Conservation (phyloP, 2,888 invertebrate genomes). For the Andricus quercusramuli region DNA sequence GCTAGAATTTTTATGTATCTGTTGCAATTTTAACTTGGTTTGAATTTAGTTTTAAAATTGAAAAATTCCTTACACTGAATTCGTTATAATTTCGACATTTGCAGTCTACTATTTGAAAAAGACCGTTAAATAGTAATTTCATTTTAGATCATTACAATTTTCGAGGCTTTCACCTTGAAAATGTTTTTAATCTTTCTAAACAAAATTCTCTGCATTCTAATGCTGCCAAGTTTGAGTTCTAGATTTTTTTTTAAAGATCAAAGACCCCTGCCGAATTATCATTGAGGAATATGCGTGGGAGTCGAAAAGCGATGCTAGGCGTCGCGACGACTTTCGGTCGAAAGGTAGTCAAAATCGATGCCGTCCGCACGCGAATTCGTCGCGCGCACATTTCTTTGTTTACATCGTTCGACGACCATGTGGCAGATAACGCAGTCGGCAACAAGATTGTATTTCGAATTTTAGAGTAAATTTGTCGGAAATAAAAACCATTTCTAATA, state of each 20-base stretch:
- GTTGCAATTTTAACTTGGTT: background rate
- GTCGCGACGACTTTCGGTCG: slow-evolving; percentile 49
- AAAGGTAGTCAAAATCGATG: slow-evolving; percentile 63
- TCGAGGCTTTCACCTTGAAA: background rate
- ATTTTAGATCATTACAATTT: too few species aligned
- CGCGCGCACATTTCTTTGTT: slow-evolving; percentile 77
- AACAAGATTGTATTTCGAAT: background rate
- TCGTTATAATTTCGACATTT: too few species aligned
- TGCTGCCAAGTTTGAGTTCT: background rate
- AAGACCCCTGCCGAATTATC: slow-evolving; percentile 44
- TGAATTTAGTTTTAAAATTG: background rate
- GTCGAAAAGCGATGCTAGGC: slow-evolving; percentile 44
- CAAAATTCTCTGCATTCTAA: background rate
- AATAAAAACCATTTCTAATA: background rate
- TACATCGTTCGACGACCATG: slow-evolving; percentile 69
- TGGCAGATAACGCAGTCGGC: slow-evolving; percentile 45
- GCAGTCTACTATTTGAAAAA: too few species aligned
- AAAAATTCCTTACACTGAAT: background rate
- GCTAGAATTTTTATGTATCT: background rate
- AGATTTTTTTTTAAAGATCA: slow-evolving; percentile 6
- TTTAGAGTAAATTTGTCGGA: background rate
- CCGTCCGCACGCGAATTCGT: slow-evolving; percentile 60
- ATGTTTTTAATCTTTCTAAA: background rate
- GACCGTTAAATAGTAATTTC: too few species aligned
- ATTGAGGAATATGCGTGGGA: background rate